Percentiles rank a stretch among this genome's conserved stretches.
Conservation (phyloP, 1,140 invertebrate species). For the Tetraneura akinire region DNA sequence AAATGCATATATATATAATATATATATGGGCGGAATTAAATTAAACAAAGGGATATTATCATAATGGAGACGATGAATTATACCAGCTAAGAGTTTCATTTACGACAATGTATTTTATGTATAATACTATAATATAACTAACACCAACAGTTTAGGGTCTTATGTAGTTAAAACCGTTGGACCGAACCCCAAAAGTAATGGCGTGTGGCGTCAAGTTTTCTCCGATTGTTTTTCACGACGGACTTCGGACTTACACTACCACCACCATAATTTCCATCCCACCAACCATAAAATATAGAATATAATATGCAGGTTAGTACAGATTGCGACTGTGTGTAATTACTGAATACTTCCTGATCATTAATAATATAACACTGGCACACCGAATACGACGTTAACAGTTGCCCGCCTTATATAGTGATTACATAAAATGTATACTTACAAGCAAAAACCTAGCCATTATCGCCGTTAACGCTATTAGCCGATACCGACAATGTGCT, state of each 20-base stretch:
- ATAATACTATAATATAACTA: background rate
- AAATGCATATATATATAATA: too few relatives aligned
- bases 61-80: conserved; percentile 1
- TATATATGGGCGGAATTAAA: background rate
- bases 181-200: background rate
- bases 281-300: background rate
- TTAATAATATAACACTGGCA: conserved; percentile 36
- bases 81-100: conserved; percentile 7
- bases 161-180: background rate
- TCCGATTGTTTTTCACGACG: conserved; percentile 39
- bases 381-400: conserved; percentile 46
- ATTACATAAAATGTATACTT: conserved; percentile 45
- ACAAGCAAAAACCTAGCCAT: conserved; percentile 49
- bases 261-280: too few relatives aligned
- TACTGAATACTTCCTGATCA: conserved; percentile 8
- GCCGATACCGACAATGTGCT: conserved; percentile 28
- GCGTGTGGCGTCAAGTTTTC: conserved; percentile 23
- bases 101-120: conserved; percentile 10
- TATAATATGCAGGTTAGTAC: too few relatives aligned
- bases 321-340: conserved; percentile 37
- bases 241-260: background rate
- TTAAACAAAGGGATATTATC: conserved; percentile 14
- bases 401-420: conserved; percentile 24
- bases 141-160: conserved; percentile 14
- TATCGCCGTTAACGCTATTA: conserved; percentile 45